Evolutionary conservation across 2,888 invertebrate species (phyloP).

Genomic region (Schizotus pectinicornis): DNA sequence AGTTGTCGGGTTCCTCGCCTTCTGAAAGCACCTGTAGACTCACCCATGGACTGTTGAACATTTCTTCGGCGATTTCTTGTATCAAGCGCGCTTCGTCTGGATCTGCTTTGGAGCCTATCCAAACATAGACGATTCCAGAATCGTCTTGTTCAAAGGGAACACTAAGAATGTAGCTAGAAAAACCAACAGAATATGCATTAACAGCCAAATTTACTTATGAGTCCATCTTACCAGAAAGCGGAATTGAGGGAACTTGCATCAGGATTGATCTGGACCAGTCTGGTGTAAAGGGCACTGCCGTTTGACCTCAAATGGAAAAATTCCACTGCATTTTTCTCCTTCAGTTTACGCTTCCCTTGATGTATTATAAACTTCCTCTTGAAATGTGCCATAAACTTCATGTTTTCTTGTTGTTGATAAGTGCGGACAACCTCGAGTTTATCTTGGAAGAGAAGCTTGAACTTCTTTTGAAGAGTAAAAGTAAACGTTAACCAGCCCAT

Average conservation of each 20-base stretch:
- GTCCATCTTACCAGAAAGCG: slow-evolving; percentile 91
- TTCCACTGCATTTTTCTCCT: slow-evolving; percentile 71
- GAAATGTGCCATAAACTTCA: slow-evolving; percentile 98
- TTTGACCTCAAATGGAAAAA: slow-evolving; percentile 96
- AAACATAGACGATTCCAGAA: slow-evolving; percentile 92
- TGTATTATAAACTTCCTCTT: slow-evolving; percentile 92
- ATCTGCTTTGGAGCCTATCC: slow-evolving; percentile 88
- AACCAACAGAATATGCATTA: slow-evolving; percentile 2
- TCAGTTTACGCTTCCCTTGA: slow-evolving; percentile 75
- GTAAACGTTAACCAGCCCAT: slow-evolving; percentile 99
- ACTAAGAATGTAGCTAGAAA: slow-evolving; percentile 84
- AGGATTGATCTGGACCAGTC: slow-evolving; percentile 88
- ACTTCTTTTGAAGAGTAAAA: slow-evolving; percentile 92
- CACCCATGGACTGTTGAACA: slow-evolving; percentile 85
- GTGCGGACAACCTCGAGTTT: slow-evolving; percentile 94
- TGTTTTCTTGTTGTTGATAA: slow-evolving; percentile 98
- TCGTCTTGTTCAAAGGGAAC: slow-evolving; percentile 89
- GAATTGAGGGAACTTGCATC: slow-evolving; percentile 89
- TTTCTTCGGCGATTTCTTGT: slow-evolving; percentile 91
- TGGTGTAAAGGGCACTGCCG: slow-evolving; percentile 91
- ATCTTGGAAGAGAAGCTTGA: slow-evolving; percentile 85
- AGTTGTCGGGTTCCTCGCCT: slow-evolving; percentile 97
- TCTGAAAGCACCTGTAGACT: slow-evolving; percentile 83
- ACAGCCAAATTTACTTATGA: too few species aligned
- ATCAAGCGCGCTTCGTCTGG: slow-evolving; percentile 85